These are phyloP conservation scores for Brachyopa scutellaris DNA, from an alignment of 2,888 invertebrate species.

Conservation along the genomic window DNA sequence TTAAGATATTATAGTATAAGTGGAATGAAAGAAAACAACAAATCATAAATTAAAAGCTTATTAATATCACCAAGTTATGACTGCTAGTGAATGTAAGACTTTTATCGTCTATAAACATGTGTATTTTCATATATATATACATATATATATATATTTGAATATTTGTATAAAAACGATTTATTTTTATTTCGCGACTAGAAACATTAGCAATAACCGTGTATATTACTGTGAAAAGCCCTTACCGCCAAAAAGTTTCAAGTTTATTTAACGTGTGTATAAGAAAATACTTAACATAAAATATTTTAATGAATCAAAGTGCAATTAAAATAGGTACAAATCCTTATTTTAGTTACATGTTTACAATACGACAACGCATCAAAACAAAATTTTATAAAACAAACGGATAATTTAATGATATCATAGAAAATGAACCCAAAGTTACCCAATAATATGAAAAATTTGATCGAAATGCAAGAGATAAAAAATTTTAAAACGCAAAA, in stretches of 20 bases:
- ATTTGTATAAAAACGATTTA: background rate
- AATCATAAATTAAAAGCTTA: slow-evolving; percentile 32
- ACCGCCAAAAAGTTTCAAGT: slow-evolving; percentile 35
- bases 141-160: background rate
- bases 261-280: background rate
- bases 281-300: background rate
- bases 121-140: background rate
- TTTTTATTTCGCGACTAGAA: slow-evolving; percentile 12
- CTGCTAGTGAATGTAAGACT: background rate
- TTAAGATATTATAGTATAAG: slow-evolving; percentile 22
- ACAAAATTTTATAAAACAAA: background rate
- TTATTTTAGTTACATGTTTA: background rate
- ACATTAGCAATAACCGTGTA: background rate
- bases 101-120: background rate
- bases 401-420: background rate
- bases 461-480: slow-evolving; percentile 38
- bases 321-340: background rate
- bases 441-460: slow-evolving; percentile 23
- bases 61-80: slow-evolving; percentile 24
- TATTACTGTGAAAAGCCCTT: background rate
- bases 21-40: slow-evolving; percentile 28
- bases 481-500: slow-evolving; percentile 64
- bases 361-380: background rate
- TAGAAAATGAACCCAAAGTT: slow-evolving; percentile 20
- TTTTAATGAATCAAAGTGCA: background rate